Base-by-base conservation (phyloP, 2,797 vertebrate species). In the Zalophus californianus region DNA sequence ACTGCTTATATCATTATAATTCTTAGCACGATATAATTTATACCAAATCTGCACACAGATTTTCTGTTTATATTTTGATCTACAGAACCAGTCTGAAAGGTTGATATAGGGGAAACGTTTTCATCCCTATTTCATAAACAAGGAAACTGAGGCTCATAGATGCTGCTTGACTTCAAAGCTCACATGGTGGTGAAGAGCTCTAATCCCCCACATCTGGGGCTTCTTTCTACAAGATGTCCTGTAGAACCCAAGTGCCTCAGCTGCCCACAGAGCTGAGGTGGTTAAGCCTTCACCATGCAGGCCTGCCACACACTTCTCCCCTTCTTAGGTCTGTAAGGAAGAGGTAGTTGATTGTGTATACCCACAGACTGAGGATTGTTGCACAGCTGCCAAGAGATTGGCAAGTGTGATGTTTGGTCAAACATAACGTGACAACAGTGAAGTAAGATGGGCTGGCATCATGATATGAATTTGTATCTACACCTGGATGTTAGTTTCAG, bases 341-440 rank as follows among this genome's bases (percentile, higher is more conserved):
- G 14, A 68, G 41, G 83, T 18, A 23, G 50, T 58, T 58, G 23
- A 27, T 32, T 58, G 9, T 7, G 21, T 13, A 10, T 0, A 15
- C 10, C 3, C 62, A 14, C 18, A 44, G 23, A 32, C 44, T 84
- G 38, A 78, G 21, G 23, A 18, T 29, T 44, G 14, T 41, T 77
- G n/a, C 12, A 16, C 2, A 14, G 7, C 29, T 92, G n/a, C 44
- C 27, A 38, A 54, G 48, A 79, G 58, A 94, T 23, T 77, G 80
- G 52, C 75, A 96, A 85, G 44, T 87, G 77, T 86, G 86, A 58
- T 75, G 48, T n/a, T 73, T 54, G 85, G 88, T 94, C 93, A 75
- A 93, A 58, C 32, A 15, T 52, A 52, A 38, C 48, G 23, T 79
- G 87, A 87, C 4, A 2, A 35, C 52, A 70, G n/a, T 38, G 23